Evolutionary conservation across 2,797 vertebrate species (phyloP).

Genomic region (Eurystomus glaucurus): DNA sequence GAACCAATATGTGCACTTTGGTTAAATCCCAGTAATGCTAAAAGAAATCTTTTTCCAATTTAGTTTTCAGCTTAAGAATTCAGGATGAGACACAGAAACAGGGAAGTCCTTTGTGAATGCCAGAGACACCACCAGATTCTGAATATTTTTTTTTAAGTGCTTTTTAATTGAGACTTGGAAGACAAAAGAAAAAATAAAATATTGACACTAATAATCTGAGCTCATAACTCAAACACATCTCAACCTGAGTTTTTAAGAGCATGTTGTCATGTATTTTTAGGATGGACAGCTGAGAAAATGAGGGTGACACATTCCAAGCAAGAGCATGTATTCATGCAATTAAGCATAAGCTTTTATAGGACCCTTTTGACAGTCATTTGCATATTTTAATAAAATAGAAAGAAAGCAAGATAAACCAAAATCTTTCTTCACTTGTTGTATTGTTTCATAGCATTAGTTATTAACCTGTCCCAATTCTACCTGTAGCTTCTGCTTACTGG

Average conservation of each 20-base stretch:
- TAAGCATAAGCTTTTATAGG: background rate
- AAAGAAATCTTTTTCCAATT: background rate
- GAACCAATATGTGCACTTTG: background rate
- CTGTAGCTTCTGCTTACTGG: background rate
- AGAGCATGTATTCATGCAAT: background rate
- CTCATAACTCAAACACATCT: background rate
- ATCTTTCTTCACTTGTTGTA: background rate
- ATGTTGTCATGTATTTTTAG: background rate
- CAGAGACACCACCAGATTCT: background rate
- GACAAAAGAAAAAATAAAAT: background rate
- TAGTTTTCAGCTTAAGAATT: background rate
- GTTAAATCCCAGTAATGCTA: background rate
- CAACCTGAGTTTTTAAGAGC: background rate
- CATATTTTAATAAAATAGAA: conserved; percentile 8
- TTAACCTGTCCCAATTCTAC: background rate
- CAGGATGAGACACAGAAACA: background rate
- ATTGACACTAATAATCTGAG: background rate
- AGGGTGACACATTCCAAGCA: background rate
- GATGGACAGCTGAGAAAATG: background rate
- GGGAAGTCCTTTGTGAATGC: background rate
- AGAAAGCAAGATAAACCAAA: background rate
- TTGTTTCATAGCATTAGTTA: background rate
- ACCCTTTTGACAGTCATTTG: background rate
- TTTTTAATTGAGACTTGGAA: background rate
- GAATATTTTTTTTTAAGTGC: accelerated